These are phyloP conservation scores for Cosmia trapezina DNA, from an alignment of 2,888 invertebrate genomes.

Conservation along the genomic window DNA sequence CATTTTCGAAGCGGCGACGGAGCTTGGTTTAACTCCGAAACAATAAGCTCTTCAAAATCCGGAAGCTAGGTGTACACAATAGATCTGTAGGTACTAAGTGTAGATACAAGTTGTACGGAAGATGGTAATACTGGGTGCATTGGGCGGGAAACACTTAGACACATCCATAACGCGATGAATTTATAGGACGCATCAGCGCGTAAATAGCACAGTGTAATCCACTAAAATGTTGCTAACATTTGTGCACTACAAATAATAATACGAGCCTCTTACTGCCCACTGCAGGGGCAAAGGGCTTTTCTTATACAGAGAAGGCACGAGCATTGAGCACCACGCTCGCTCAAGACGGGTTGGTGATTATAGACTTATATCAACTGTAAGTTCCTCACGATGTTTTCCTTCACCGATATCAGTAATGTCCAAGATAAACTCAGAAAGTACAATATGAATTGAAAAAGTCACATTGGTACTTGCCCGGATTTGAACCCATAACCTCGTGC, in stretches of 20 bases:
- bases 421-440: too few species aligned
- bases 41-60: conserved; percentile 36
- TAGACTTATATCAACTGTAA: too few species aligned
- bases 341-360: too few species aligned
- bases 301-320: too few species aligned
- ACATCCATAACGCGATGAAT: conserved; percentile 45
- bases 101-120: conserved; percentile 19
- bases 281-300: too few species aligned
- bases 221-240: conserved; percentile 2
- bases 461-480: too few species aligned
- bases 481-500: too few species aligned
- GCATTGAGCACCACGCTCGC: too few species aligned
- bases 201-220: conserved; percentile 26
- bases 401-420: too few species aligned
- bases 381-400: too few species aligned
- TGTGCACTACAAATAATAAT: not conserved
- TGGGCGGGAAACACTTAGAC: conserved; percentile 37
- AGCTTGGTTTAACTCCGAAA: conserved; percentile 40
- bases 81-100: conserved; percentile 18
- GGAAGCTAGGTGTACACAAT: conserved; percentile 24
- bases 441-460: too few species aligned
- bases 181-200: conserved; percentile 28
- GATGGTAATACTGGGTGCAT: conserved; percentile 32
- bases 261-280: too few species aligned
- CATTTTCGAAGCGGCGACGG: conserved; percentile 17